A percentile compares a stretch with the other conserved stretches of the same genome.
phyloP scores from a whole-genome alignment of 2,888 invertebrate species.

The Chymomyza procnemis region DNA sequence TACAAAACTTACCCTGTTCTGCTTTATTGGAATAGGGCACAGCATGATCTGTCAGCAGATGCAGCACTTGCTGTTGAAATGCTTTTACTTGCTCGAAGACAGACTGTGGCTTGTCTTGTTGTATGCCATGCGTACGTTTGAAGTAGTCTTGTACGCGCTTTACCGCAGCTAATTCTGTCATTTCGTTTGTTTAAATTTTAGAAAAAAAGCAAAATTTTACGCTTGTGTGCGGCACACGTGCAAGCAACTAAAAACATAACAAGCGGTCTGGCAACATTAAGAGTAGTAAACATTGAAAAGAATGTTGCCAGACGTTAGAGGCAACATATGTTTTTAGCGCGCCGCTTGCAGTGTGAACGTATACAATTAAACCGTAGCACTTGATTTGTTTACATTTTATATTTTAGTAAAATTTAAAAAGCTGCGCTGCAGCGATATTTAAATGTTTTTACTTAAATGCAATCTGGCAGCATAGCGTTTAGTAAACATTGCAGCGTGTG shows the following conservation, averaged over 20 bases:
- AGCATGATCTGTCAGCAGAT: constrained; percentile 69
- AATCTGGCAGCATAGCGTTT: not conserved
- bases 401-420: too few relatives aligned
- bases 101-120: constrained; percentile 12
- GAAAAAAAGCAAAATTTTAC: constrained; percentile 16
- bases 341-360: too few relatives aligned
- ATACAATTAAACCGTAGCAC: too few relatives aligned
- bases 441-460: too few relatives aligned
- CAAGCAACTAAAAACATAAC: constrained; percentile 10
- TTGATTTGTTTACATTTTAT: too few relatives aligned
- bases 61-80: constrained; percentile 56
- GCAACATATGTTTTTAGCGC: too few relatives aligned
- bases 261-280: too few relatives aligned
- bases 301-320: too few relatives aligned
- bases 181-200: not conserved
- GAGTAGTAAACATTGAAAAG: not conserved
- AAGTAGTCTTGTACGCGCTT: constrained; percentile 32
- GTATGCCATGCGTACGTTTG: constrained; percentile 8
- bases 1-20: constrained; percentile 63
- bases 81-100: constrained; percentile 8
- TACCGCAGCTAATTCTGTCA: constrained; percentile 20
- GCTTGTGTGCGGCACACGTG: constrained; percentile 42
- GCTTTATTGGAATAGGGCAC: constrained; percentile 74
- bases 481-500: not conserved
- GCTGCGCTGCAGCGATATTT: too few relatives aligned